phyloP scores from a whole-genome alignment of 2,113 vertebrate species.

The Microtus richardsoni region DNA sequence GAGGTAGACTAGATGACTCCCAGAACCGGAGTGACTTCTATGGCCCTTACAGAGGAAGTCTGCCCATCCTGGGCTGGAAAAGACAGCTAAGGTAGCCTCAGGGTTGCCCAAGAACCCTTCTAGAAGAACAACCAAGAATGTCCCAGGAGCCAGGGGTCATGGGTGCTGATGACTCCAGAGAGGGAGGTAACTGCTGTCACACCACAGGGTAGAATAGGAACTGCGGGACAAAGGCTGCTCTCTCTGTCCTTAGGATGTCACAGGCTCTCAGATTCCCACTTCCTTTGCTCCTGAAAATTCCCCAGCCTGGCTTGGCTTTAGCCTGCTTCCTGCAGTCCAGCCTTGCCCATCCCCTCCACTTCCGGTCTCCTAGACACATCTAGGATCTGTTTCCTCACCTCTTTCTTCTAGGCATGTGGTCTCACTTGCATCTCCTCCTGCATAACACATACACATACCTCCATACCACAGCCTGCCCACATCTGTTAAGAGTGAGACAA shows the following conservation, averaged over 20 bases:
- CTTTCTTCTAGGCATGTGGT: not conserved
- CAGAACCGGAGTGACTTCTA: accelerated
- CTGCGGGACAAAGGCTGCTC: accelerated
- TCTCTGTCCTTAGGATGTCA: accelerated
- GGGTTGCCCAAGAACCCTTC: not conserved
- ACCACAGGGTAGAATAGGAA: not conserved
- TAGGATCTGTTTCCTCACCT: too few relatives aligned
- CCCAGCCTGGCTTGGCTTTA: not conserved
- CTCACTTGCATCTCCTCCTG: not conserved
- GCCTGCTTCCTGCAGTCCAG: not conserved
- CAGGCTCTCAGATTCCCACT: not conserved
- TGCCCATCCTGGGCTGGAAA: accelerated
- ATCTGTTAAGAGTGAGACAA: not conserved
- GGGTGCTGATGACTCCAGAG: accelerated
- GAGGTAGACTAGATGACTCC: not conserved
- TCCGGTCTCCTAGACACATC: not conserved
- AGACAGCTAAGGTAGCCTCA: not conserved
- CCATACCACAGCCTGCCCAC: not conserved
- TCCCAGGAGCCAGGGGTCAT: not conserved
- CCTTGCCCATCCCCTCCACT: not conserved
- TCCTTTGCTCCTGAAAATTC: not conserved
- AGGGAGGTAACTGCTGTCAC: not conserved
- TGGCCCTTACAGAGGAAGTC: not conserved
- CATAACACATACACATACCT: too few relatives aligned
- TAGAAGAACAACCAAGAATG: not conserved